Base-by-base conservation (phyloP, 23 tunicate species). In the Ciona savignyi region DNA sequence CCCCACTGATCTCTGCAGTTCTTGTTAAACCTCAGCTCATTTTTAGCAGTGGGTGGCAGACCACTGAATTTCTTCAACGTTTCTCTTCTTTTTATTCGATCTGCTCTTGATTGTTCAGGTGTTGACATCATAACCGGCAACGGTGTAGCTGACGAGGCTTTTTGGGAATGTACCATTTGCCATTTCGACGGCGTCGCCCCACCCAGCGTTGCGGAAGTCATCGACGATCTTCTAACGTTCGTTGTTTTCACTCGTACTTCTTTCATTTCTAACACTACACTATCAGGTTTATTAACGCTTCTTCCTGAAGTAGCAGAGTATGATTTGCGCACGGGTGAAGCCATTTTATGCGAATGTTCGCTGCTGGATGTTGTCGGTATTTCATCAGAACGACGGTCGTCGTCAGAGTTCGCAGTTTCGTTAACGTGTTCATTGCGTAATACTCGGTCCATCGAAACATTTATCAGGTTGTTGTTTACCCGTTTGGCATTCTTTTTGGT, bases 1-100 rank as follows among this genome's bases (percentile, higher is more conserved):
- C 89, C 82, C 89, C 89, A 84, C 63, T 84, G 82, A 60, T 84
- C 89, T 70, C 82, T n/a, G 67, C 89, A 84, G 75, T 84, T 84
- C 60, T 77, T 77, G 33, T 84, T 77, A 31, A 84, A 84, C 56
- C 56, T 9, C 11, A 42, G 56, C 15, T 42, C 56, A 42, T 42
- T 42, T 64, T 64, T 24, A 11, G 28, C 6, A n/a, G n/a, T n/a
- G 6, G 27, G 27, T 24, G 9, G 68, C 11, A 42, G 56, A 42
- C 56, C 56, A 42, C 9, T 15, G 9, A 42, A 42, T 31, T 74
- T 74, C 26, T 60, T 62, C 25, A 33, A 1, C 62, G 69, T 22
- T 23, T 22, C 28, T 63, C 67, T 20, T 22, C 6, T 27, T 21
- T 27, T 29, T 6, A 20, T 4, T 29, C n/a, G 33, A 20, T 27